Evolutionary conservation across 2,113 vertebrate genomes (phyloP), one percentile per base, ranked within the genome.

Genomic region (Chelonoidis abingdonii): DNA sequence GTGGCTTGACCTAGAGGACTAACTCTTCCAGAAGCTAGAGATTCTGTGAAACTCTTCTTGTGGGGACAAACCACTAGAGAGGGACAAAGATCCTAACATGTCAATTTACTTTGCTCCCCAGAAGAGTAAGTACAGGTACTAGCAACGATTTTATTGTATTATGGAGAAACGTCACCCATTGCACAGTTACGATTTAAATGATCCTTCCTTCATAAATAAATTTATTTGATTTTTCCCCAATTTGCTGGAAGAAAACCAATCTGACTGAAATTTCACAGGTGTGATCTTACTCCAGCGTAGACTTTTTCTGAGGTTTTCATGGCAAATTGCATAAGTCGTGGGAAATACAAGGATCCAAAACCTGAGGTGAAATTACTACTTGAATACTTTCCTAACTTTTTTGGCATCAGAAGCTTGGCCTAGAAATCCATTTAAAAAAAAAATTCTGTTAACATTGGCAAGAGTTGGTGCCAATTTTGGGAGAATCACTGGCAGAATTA

Each of bases 401-500:
- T 24, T 93, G 96, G 86, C 91, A 81, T 27, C 1, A 4, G 83
- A 90, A 79, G 19, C 80, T 88, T 83, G 84, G 92, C 93, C 76
- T 29, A 22, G 56, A 94, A 79, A 27, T 57, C 56, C 25, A 11
- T 27, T 27, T 27, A 57, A 57, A 57, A 57, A 57, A 57, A 27
- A 9, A 27, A 87, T 69, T n/a, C 1, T 86, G 85, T 90, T 94
- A 47, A n/a, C 19, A 31, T 91, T 97, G 96, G 95, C 94, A 84
- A 80, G 10, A 91, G 72, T 4, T 19, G 59, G 35, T 29, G 79
- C 87, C 92, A 88, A 25, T 59, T 96, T 91, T 90, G 69, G 79
- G 69, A 50, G 88, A 95, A 49, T n/a, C 93, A 92, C 82, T 87
- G 80, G 52, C 95, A 92, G 95, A 96, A 96, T 97, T 65, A 89